Conservation (phyloP, 2,113 vertebrate species). For the Rhegmatorhina hoffmannsi region DNA sequence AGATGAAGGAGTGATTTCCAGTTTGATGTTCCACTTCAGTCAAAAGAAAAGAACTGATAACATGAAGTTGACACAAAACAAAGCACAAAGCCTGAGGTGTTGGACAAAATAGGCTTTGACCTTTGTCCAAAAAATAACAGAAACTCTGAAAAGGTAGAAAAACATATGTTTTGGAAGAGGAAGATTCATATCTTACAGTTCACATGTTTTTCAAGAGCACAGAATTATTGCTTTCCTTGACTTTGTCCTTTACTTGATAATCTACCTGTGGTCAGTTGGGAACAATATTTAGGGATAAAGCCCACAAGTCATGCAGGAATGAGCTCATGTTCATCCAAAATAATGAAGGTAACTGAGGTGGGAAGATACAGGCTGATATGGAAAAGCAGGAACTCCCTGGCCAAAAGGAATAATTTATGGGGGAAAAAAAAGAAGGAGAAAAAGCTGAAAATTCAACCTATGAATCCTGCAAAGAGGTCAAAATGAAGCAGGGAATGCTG, state of each 20-base stretch:
- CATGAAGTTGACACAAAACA: background rate
- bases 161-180: background rate
- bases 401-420: background rate
- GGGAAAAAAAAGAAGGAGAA: background rate
- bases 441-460: background rate
- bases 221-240: background rate
- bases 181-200: background rate
- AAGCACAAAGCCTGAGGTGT: background rate
- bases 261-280: background rate
- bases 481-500: background rate
- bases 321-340: background rate
- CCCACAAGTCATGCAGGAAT: background rate
- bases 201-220: background rate
- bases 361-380: background rate
- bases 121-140: background rate
- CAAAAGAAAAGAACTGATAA: background rate
- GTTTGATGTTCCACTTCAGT: slow-evolving; percentile 14
- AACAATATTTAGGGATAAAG: background rate
- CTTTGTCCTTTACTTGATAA: background rate
- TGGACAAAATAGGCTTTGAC: background rate
- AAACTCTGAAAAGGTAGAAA: background rate
- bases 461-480: background rate
- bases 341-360: background rate
- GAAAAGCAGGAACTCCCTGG: background rate
- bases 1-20: slow-evolving; percentile 19